Conservation (phyloP, 2,797 vertebrate species). For the Serranus cabrilla region DNA sequence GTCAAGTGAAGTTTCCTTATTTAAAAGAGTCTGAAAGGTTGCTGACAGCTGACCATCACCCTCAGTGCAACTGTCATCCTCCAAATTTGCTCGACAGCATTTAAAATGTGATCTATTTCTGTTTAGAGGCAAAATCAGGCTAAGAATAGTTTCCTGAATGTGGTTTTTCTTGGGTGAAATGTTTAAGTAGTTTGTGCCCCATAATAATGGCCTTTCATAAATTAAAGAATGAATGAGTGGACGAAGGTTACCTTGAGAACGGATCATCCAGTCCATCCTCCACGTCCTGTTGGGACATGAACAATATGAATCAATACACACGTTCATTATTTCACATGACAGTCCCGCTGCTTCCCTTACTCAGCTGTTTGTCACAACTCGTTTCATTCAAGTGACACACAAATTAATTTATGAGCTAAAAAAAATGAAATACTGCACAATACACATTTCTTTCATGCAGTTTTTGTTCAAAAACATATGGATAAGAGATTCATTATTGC, state of each 20-base stretch:
- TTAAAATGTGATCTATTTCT: neutral
- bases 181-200: neutral
- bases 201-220: neutral
- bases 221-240: neutral
- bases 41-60: conserved; percentile 34
- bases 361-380: conserved; percentile 20
- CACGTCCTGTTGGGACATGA: conserved; percentile 82
- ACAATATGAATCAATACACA: conserved; percentile 51
- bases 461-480: neutral
- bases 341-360: conserved; percentile 19
- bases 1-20: conserved; percentile 17
- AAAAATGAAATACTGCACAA: neutral
- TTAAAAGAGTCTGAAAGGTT: conserved; percentile 6
- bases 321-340: conserved; percentile 18
- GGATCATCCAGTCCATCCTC: conserved; percentile 87
- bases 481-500: neutral
- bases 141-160: neutral
- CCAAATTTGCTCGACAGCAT: neutral
- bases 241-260: conserved; percentile 87
- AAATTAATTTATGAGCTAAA: neutral
- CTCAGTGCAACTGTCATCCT: conserved; percentile 8
- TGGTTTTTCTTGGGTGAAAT: neutral
- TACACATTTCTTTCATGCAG: neutral
- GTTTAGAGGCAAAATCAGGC: neutral
- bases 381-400: conserved; percentile 21